Percentiles rank a stretch among this genome's conserved stretches.
Conservation (phyloP, 2,113 vertebrate genomes). For the Eulemur rufifrons region DNA sequence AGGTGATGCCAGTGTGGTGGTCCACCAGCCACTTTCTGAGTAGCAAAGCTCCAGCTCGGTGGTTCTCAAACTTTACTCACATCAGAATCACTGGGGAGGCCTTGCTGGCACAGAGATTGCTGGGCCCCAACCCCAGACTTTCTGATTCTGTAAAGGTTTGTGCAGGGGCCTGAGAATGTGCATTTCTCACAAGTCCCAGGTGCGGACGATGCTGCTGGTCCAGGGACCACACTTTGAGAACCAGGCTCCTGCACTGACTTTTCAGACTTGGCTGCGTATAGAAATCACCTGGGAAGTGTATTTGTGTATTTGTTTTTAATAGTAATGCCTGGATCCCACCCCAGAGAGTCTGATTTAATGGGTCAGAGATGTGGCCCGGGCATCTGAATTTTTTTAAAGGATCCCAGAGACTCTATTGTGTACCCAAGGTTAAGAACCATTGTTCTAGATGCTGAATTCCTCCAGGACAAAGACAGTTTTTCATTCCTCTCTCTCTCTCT, state of each 20-base stretch:
- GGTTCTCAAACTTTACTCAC: background rate
- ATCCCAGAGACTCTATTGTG: background rate
- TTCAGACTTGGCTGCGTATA: background rate
- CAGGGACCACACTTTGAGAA: background rate
- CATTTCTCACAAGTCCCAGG: background rate
- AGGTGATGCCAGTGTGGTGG: accelerated
- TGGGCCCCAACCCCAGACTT: background rate
- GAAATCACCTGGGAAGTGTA: background rate
- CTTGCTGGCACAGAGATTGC: accelerated
- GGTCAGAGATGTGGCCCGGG: background rate
- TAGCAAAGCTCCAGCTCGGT: accelerated
- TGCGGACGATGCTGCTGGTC: background rate
- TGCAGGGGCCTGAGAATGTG: background rate
- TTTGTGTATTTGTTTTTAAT: background rate
- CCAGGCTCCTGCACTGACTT: background rate
- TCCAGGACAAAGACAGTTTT: background rate
- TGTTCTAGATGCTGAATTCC: background rate
- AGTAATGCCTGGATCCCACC: background rate
- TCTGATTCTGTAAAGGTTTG: background rate
- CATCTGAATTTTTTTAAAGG: background rate
- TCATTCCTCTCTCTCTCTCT: background rate
- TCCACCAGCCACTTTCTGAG: background rate
- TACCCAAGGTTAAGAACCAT: background rate
- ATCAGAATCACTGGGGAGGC: background rate
- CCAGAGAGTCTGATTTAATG: background rate